Percentiles rank a stretch among this genome's conserved stretches.
phyloP scores from a whole-genome alignment of 2,888 invertebrate genomes.

The Heliconius cydno region DNA sequence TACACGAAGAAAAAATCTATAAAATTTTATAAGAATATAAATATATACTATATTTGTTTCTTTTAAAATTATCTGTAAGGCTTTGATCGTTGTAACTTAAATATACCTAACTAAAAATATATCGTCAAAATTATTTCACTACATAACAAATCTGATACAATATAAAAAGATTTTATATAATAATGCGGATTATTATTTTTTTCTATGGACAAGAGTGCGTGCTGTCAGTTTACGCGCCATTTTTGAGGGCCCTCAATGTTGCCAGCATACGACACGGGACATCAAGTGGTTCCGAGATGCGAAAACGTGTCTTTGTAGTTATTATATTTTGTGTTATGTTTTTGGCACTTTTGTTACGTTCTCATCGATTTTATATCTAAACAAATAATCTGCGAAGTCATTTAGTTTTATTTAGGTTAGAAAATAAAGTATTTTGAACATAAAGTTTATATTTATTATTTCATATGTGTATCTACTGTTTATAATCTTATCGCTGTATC shows the following conservation, averaged over 20 bases:
- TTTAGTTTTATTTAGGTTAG: neutral
- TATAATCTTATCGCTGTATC: too few relatives aligned
- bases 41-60: neutral
- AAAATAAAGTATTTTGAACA: neutral
- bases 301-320: slow-evolving; percentile 49
- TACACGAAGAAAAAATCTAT: too few relatives aligned
- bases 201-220: slow-evolving; percentile 37
- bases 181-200: slow-evolving; percentile 45
- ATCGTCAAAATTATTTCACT: neutral
- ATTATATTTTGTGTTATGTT: slow-evolving; percentile 47
- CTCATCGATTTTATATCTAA: neutral
- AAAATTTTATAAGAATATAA: neutral
- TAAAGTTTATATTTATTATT: neutral
- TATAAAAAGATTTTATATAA: slow-evolving; percentile 1
- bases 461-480: neutral
- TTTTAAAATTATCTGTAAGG: too few relatives aligned
- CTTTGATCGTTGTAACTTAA: too few relatives aligned
- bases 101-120: neutral
- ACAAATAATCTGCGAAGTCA: neutral
- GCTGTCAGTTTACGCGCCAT: slow-evolving; percentile 69
- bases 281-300: slow-evolving; percentile 65
- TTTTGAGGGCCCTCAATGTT: slow-evolving; percentile 73
- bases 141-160: neutral
- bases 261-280: slow-evolving; percentile 72
- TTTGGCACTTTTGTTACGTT: slow-evolving; percentile 44